Evolutionary conservation across 2,888 invertebrate genomes (phyloP).

Genomic region (Synergus itoensis): DNA sequence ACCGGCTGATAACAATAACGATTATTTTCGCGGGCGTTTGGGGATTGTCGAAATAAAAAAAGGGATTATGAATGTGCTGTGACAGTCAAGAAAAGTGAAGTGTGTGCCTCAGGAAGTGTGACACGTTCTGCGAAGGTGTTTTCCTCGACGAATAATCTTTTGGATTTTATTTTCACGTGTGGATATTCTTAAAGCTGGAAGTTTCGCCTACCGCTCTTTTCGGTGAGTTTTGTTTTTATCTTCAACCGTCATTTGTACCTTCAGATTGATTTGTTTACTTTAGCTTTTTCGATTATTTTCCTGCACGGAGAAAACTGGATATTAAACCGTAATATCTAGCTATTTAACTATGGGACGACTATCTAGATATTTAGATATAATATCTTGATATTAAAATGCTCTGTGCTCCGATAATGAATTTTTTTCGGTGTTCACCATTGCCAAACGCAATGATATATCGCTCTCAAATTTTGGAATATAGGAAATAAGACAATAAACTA

Average conservation of each 20-base stretch:
- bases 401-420: no score
- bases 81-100: slow-evolving; percentile 32
- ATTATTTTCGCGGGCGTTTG: slow-evolving; percentile 41
- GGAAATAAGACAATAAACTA: no score
- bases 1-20: slow-evolving; percentile 51
- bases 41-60: background rate
- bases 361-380: no score
- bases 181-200: slow-evolving; percentile 16
- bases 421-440: no score
- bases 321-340: no score
- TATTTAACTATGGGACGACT: no score
- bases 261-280: background rate
- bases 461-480: no score
- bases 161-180: slow-evolving; percentile 18
- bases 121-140: slow-evolving; percentile 19
- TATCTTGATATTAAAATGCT: no score
- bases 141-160: slow-evolving; percentile 13
- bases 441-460: no score
- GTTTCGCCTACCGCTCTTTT: slow-evolving; percentile 46
- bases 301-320: no score
- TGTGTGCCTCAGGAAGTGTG: slow-evolving; percentile 12
- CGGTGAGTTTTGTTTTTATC: slow-evolving; percentile 9
- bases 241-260: background rate
- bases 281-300: background rate
- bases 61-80: slow-evolving; percentile 10